Base-by-base conservation (phyloP, 2,113 vertebrate species). In the Tinamus guttatus region DNA sequence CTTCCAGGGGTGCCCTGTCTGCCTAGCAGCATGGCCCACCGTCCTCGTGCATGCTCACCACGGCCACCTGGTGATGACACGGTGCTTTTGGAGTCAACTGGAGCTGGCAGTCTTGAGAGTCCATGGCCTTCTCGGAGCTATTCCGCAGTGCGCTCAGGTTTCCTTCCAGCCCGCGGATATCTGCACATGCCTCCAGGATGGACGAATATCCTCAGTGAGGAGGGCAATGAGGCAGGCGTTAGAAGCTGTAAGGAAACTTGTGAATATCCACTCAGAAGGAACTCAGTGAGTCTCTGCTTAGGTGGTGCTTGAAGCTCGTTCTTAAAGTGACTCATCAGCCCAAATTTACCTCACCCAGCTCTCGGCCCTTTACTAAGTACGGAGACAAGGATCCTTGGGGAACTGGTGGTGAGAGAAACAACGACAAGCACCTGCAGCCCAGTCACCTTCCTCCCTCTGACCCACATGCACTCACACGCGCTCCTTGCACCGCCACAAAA, bases 171-270 rank as follows among this genome's bases (percentile, higher is more conserved):
- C 30, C 30, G 6, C 32, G 12, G 54, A 58, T 58, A 58, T 21
- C 49, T 52, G 20, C 74, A 41, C 25, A 2, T 11, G 20, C 11
- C 17, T 69, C 56, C 14, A 41, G 3, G 1, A 51, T 0, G 0
- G 45, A 68, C 63, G 63, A 76, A 25, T 16, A 7, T 17, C 52
- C 60, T 68, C 34, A 43, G n/a, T 32, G 24, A 10, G 5, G 34
- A 56, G 38, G 8, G 43, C 22, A 27, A 32, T 77, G 13, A 71
- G 2, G 17, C 11, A 71, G 47, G 24, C 32, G 41, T 15, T n/a
- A 84, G 52, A 86, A 60, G 22, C 49, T 54, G 16, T 5, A 2
- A 0, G 47, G 58, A 67, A 47, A 13, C 10, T 67, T 36, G 69
- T 73, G 51, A 79, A 38, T 1, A 28, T 30, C 34, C 28, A 22